Base-by-base conservation (phyloP, 2,797 vertebrate genomes). In the Pseudochromis fuscus region DNA sequence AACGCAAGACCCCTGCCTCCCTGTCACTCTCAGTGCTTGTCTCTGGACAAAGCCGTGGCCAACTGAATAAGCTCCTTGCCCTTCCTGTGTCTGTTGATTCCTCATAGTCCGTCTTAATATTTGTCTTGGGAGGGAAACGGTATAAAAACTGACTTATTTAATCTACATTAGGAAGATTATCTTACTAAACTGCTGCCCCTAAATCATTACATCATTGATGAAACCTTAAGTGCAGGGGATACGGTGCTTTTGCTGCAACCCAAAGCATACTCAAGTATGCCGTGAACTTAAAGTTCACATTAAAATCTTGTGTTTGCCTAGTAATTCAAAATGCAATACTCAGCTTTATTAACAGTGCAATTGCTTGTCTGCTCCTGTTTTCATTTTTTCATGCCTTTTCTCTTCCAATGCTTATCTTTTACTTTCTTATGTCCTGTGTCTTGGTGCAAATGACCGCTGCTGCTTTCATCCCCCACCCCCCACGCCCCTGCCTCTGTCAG, bases 61-160 rank as follows among this genome's bases (percentile, higher is more conserved):
- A 66, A 24, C 53, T 62, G 23, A 56, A 62, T 25, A 49, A 53
- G 28, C 37, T 31, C 44, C 9, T 60, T 46, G 4, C 35, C 42
- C 38, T 37, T 55, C 12, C 18, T 67, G 37, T 37, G 40, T 48
- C 62, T 61, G 25, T 45, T 33, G 50, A 51, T 33, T 74, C 63
- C 70, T 72, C 53, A 19, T 13, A 68, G 33, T 53, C 9, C 12
- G 16, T 64, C 1, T 33, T 40, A 33, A 35, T 67, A 21, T 57
- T 48, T 64, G 24, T 64, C 24, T 48, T 45, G 0, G 1, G 6
- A 25, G 12, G 21, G 19, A 67, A 56, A 42, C 15, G 0, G n/a
- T 64, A 9, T 50, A 18, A n/a, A 49, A 65, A 46, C 12, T 28
- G 18, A 6, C 5, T 37, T 3, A 23, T 58, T 33, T 21, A 38